Evolutionary conservation across 1,140 invertebrate genomes (phyloP).

Genomic region (Sminthurinus signatus): DNA sequence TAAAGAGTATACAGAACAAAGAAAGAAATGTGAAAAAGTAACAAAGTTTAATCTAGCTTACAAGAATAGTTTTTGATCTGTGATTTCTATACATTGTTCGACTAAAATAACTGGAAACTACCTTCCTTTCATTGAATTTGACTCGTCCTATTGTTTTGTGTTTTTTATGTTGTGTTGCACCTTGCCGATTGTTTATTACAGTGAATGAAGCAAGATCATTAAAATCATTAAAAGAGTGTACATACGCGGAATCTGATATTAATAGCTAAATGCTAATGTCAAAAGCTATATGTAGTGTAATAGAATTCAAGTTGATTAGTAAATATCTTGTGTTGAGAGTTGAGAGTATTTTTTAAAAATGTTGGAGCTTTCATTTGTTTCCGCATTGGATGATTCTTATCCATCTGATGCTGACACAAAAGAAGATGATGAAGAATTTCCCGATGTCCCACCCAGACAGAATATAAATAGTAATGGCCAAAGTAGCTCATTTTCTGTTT

Average conservation of each 20-base stretch:
- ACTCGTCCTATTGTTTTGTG: neutral
- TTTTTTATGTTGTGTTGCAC: neutral
- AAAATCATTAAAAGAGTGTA: neutral
- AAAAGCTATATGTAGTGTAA: neutral
- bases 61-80: too few relatives aligned
- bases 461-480: neutral
- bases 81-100: too few relatives aligned
- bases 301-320: neutral
- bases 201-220: neutral
- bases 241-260: neutral
- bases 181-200: neutral
- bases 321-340: too few relatives aligned
- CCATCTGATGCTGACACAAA: neutral
- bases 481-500: neutral
- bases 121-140: conserved; percentile 1
- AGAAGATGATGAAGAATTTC: neutral
- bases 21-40: too few relatives aligned
- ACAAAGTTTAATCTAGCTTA: too few relatives aligned
- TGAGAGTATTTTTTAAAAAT: too few relatives aligned
- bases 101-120: neutral
- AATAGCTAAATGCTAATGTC: neutral
- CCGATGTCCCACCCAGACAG: neutral
- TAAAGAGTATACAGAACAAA: too few relatives aligned
- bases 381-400: too few relatives aligned
- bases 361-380: too few relatives aligned